A percentile compares a stretch with the other conserved stretches of the same genome.
phyloP scores from a whole-genome alignment of 1,140 invertebrate species.

The Drosophila quadrilineata region DNA sequence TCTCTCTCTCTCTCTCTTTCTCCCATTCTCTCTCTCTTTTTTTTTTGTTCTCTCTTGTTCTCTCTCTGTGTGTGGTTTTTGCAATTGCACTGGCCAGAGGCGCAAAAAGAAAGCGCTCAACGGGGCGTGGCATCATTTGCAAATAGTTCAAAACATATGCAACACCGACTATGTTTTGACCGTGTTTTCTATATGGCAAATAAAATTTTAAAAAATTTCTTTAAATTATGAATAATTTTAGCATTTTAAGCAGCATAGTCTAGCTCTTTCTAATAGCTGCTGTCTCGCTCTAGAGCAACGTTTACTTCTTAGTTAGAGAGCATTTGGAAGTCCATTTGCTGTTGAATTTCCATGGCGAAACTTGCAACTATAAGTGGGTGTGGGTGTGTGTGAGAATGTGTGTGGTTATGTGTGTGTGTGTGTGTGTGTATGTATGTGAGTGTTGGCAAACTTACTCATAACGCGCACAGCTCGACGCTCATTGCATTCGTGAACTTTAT shows the following conservation, averaged over 20 bases:
- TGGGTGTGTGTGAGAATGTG: background rate
- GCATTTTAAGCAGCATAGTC: background rate
- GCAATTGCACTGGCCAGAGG: conserved; percentile 29
- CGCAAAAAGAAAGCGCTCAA: conserved; percentile 32
- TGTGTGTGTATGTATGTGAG: conserved; percentile 19
- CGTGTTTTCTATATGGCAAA: too few relatives aligned
- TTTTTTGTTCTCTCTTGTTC: too few relatives aligned
- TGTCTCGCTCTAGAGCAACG: background rate
- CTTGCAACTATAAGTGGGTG: background rate
- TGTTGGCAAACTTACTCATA: conserved; percentile 69
- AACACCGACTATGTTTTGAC: background rate
- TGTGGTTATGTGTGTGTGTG: conserved; percentile 8
- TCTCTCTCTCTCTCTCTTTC: conserved; percentile 1
- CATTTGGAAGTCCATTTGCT: conserved; percentile 11
- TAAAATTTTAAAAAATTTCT: too few relatives aligned
- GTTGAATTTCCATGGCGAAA: conserved; percentile 24
- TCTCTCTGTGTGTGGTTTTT: conserved; percentile 32
- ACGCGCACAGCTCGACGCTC: conserved; percentile 66
- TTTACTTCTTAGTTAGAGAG: background rate
- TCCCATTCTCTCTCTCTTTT: too few relatives aligned
- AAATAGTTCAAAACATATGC: too few relatives aligned
- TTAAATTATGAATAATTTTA: too few relatives aligned
- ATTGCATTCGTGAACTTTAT: conserved; percentile 81
- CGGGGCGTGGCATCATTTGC: conserved; percentile 54
- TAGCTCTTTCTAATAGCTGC: background rate